Conservation (phyloP, 2,888 invertebrate species). For the Lycocerus yunnanus region DNA sequence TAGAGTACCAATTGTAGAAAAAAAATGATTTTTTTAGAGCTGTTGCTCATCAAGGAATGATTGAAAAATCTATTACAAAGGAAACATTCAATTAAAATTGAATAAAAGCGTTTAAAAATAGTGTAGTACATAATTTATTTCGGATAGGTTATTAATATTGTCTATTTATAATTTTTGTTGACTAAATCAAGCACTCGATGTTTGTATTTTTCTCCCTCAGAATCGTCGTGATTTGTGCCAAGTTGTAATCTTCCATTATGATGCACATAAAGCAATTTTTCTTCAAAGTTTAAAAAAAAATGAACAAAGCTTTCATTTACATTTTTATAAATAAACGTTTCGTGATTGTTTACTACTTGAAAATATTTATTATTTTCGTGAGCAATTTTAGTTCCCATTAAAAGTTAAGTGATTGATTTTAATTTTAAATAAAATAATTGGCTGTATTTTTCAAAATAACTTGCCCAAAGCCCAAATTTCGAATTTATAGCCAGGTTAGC, state of each 20-base stretch:
- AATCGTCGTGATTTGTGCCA: not conserved
- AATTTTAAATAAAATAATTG: no score
- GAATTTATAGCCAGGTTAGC: no score
- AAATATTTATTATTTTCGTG: no score
- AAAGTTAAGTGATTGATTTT: no score
- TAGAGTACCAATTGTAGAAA: no score
- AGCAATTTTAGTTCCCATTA: no score
- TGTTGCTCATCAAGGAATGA: no score
- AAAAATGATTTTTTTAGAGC: no score
- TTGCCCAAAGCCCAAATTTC: no score
- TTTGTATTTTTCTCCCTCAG: not conserved
- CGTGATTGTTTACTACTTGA: not conserved
- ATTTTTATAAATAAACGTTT: not conserved
- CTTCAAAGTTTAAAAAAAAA: not conserved
- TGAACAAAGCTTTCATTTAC: not conserved
- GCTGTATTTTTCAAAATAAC: no score
- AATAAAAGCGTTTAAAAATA: not conserved
- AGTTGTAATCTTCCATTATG: not conserved
- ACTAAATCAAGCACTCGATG: not conserved
- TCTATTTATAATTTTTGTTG: not conserved
- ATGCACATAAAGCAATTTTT: not conserved
- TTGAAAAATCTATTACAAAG: no score
- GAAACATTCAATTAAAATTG: no score
- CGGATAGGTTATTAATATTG: not conserved
- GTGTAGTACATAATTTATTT: not conserved